A percentile compares a stretch with the other conserved stretches of the same genome.
Evolutionary conservation across 2,113 vertebrate species (phyloP).

Genomic region (Capreolus pygargus): DNA sequence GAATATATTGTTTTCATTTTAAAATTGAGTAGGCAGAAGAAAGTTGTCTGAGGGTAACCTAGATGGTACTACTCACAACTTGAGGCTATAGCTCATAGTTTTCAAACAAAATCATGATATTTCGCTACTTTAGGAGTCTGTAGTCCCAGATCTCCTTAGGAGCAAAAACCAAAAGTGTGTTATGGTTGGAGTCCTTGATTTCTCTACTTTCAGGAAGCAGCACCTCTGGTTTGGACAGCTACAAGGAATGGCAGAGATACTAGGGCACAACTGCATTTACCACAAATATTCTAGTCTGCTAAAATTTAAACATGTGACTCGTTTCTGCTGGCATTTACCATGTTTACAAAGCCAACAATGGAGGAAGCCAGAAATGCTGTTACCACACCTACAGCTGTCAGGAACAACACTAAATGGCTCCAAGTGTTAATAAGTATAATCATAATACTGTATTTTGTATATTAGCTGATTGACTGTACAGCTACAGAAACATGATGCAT

Average conservation of each 20-base stretch:
- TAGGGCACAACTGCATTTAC: conserved; percentile 4
- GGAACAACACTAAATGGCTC: not conserved
- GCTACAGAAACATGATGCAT: not conserved
- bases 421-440: not conserved
- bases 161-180: not conserved
- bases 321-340: not conserved
- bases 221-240: conserved; percentile 35
- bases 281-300: not conserved
- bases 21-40: not conserved
- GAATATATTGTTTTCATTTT: not conserved
- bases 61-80: not conserved
- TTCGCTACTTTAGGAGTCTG: not conserved
- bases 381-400: not conserved
- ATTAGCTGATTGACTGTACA: not conserved
- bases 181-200: conserved; percentile 29
- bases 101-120: not conserved
- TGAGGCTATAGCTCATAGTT: not conserved
- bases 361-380: not conserved
- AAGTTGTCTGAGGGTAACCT: not conserved
- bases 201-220: conserved; percentile 14
- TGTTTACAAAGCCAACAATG: not conserved
- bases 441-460: not conserved
- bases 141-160: not conserved
- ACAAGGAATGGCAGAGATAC: not conserved
- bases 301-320: not conserved